Conservation (phyloP, 2,888 invertebrate genomes). For the Agonopterix subpropinquella region DNA sequence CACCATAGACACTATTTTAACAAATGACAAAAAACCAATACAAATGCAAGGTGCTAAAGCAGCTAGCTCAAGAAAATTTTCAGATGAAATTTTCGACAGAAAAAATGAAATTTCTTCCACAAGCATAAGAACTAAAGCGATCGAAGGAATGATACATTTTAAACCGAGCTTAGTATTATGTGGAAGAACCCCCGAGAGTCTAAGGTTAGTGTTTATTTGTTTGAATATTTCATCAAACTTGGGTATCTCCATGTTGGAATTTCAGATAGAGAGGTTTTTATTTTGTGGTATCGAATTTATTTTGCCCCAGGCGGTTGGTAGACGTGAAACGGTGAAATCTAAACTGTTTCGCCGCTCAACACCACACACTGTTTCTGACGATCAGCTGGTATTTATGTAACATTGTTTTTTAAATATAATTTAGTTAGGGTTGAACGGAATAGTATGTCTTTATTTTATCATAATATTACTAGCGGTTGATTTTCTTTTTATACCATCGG, state of each 20-base stretch:
- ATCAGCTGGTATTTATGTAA: no score
- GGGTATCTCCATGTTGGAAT: constrained; percentile 29
- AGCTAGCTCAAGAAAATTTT: constrained; percentile 46
- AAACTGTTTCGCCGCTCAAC: no score
- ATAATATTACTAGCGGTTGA: no score
- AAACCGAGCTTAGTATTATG: constrained; percentile 22
- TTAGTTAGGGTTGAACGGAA: no score
- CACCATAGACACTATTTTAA: constrained; percentile 29
- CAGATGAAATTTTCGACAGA: constrained; percentile 35
- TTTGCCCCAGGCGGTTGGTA: no score
- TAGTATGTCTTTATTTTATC: no score
- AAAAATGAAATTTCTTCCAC: constrained; percentile 34
- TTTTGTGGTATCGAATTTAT: no score
- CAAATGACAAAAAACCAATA: constrained; percentile 32
- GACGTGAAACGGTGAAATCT: no score
- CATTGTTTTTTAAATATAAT: no score
- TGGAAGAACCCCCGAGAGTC: constrained; percentile 40
- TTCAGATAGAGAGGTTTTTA: no score
- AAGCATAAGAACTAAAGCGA: constrained; percentile 24
- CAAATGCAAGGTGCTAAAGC: constrained; percentile 43
- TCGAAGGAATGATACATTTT: constrained; percentile 25
- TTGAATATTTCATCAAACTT: constrained; percentile 39
- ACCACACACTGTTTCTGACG: no score
- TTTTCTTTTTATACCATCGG: no score
- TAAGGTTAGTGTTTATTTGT: constrained; percentile 39